These are phyloP conservation scores for Pseudoips prasinana DNA, from an alignment of 2,888 invertebrate species.

Conservation along the genomic window DNA sequence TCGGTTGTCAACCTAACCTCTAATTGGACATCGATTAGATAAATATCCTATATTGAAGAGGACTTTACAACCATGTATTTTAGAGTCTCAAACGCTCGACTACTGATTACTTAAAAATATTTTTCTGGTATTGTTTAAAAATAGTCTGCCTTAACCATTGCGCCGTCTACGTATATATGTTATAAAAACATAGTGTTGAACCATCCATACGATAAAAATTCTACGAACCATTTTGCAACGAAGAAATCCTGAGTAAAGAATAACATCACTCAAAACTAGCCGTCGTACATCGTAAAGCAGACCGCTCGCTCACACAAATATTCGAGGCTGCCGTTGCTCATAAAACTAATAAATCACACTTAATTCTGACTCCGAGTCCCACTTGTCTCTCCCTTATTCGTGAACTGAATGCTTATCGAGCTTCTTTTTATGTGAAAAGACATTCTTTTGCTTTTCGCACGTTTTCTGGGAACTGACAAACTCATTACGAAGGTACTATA, in stretches of 20 bases:
- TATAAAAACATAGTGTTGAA: too few species aligned
- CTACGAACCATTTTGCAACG: too few species aligned
- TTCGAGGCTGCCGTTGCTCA: conserved; percentile 55
- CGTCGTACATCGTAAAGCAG: conserved; percentile 31
- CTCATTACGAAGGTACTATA: conserved; percentile 2
- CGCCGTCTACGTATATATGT: too few species aligned
- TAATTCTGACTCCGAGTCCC: conserved; percentile 61
- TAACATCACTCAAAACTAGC: conserved; percentile 26
- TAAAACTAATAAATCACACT: conserved; percentile 74
- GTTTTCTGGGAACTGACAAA: conserved; percentile 10
- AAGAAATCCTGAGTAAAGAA: conserved; percentile 4
- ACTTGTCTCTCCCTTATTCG: conserved; percentile 52
- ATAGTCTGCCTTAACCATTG: too few species aligned
- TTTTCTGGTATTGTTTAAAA: too few species aligned
- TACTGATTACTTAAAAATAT: too few species aligned
- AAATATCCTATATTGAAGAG: too few species aligned
- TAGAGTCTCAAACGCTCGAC: too few species aligned
- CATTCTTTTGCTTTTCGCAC: conserved; percentile 17
- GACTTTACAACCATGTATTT: too few species aligned
- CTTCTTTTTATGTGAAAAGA: conserved; percentile 33
- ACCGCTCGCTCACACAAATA: conserved; percentile 50
- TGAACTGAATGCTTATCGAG: conserved; percentile 64
- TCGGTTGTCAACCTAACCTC: too few species aligned
- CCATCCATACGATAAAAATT: too few species aligned
- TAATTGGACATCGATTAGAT: too few species aligned